A percentile compares a stretch with the other conserved stretches of the same genome.
These are phyloP conservation scores for Cheilosia scutellata DNA, from an alignment of 2,888 invertebrate species.

Conservation along the genomic window DNA sequence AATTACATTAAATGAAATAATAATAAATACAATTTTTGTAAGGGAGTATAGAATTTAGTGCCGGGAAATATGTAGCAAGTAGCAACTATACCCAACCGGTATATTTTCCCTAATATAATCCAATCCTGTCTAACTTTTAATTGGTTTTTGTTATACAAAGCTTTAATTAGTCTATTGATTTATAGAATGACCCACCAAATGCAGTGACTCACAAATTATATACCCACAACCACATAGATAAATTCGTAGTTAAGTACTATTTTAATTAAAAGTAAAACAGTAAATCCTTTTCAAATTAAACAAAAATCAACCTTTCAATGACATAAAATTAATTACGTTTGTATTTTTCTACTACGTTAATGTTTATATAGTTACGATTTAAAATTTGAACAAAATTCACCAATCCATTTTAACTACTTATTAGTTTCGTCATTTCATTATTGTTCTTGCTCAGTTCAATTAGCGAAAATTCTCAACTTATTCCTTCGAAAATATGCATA, in stretches of 20 bases:
- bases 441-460: neutral
- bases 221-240: constrained; percentile 5
- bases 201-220: neutral
- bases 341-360: too few relatives aligned
- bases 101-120: neutral
- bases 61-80: too few relatives aligned
- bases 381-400: too few relatives aligned
- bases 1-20: too few relatives aligned
- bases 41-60: too few relatives aligned
- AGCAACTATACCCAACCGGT: too few relatives aligned
- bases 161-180: constrained; percentile 14
- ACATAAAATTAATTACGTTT: too few relatives aligned
- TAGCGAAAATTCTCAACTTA: neutral
- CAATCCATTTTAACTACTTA: neutral
- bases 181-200: constrained; percentile 8
- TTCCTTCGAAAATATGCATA: constrained; percentile 5
- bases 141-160: neutral
- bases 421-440: neutral
- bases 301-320: too few relatives aligned
- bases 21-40: too few relatives aligned
- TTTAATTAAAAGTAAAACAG: constrained; percentile 36
- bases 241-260: neutral
- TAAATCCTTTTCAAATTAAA: neutral
- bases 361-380: too few relatives aligned
- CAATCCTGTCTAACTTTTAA: neutral